These are phyloP conservation scores for Sarcoramphus papa DNA, from an alignment of 2,797 vertebrate species.

Conservation along the genomic window DNA sequence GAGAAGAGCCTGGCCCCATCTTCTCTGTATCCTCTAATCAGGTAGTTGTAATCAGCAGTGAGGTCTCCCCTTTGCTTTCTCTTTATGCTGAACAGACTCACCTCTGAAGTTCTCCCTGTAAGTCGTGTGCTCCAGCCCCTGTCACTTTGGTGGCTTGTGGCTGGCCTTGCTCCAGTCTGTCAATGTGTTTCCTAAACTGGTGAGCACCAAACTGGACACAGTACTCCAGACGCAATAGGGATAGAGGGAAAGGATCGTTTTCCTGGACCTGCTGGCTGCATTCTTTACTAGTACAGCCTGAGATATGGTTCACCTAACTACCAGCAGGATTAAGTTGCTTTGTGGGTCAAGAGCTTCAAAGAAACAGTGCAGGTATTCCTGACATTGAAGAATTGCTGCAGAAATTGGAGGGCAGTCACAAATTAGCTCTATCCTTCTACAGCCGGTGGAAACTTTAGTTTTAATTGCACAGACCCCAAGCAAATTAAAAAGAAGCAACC, in stretches of 20 bases:
- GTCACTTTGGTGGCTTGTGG: neutral
- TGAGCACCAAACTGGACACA: neutral
- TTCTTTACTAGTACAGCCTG: neutral
- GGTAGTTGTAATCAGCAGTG: neutral
- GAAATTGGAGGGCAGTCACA: neutral
- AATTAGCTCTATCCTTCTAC: slow-evolving; percentile 40
- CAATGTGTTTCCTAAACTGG: neutral
- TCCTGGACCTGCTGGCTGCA: neutral
- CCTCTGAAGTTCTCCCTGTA: neutral
- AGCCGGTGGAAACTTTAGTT: slow-evolving; percentile 18
- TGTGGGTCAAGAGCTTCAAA: slow-evolving; percentile 35
- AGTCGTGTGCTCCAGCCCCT: neutral
- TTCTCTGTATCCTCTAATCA: neutral
- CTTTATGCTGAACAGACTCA: neutral
- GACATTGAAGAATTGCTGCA: slow-evolving; percentile 41
- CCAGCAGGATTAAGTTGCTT: neutral
- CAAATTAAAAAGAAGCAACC: slow-evolving; percentile 62
- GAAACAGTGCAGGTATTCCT: slow-evolving; percentile 27
- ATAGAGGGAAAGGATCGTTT: neutral
- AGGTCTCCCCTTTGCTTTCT: neutral
- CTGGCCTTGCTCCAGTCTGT: neutral
- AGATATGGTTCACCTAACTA: neutral
- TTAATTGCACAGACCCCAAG: slow-evolving; percentile 50
- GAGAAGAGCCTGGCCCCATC: neutral
- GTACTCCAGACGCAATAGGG: neutral